Percentiles rank a stretch among this genome's conserved stretches.
Conservation (phyloP, 2,113 vertebrate species). For the Scomber scombrus region DNA sequence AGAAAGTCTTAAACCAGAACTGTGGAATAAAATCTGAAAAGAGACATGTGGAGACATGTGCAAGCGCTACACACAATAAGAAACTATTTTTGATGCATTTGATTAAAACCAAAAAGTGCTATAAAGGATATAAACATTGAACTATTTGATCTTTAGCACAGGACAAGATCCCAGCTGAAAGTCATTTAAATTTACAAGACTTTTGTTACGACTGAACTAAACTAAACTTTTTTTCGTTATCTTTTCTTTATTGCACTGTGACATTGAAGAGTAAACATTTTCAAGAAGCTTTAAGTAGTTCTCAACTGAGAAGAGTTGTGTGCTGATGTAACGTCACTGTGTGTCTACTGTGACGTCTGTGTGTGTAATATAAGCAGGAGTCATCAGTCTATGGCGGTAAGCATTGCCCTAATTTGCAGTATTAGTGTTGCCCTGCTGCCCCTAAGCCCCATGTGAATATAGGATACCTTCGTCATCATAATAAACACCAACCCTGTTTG, state of each 20-base stretch:
- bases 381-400: conserved; percentile 11
- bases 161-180: no score
- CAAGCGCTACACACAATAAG: not conserved
- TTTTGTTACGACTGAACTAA: no score
- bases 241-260: not conserved
- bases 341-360: conserved; percentile 1
- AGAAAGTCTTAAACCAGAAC: not conserved
- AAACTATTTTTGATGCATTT: not conserved
- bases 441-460: conserved; percentile 16
- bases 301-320: not conserved
- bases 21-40: not conserved
- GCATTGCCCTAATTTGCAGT: conserved; percentile 24
- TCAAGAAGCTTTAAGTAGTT: conserved; percentile 35
- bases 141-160: no score
- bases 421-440: conserved; percentile 26
- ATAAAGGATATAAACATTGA: no score
- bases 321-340: not conserved
- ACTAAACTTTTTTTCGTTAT: no score
- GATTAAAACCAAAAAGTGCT: no score
- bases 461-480: not conserved
- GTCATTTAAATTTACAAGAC: no score
- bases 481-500: not conserved
- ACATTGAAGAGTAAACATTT: not conserved
- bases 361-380: not conserved
- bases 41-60: not conserved